Evolutionary conservation across 1,140 invertebrate species (phyloP), one percentile per base, ranked within the genome.

Genomic region (Nasonia giraulti): DNA sequence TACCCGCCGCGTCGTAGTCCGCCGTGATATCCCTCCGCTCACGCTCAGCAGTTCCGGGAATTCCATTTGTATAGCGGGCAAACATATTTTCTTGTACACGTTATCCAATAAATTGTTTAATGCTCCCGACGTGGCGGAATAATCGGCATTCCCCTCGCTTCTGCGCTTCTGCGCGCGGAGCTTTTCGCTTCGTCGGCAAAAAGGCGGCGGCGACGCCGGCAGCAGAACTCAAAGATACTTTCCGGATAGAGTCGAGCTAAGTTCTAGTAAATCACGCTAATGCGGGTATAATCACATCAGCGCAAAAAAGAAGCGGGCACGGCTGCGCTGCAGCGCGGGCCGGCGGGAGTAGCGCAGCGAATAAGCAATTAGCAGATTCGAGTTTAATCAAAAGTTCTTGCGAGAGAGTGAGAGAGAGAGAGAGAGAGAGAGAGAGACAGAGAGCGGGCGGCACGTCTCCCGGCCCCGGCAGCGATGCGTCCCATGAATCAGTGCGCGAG

Each of bases 331-430:
- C 55, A 20, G 55, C 55, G 20, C 14, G 55, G 10, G 20, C 2
- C 55, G 4, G 37, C 17, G 14, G 17, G 55, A 62, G 55, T 20
- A 62, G 17, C 55, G 55, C 55, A 71, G 68, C 68, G 68, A 71
- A 71, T 71, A 71, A 27, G 68, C 68, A 71, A 71, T 71, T 71
- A 71, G 68, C 31, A 71, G 55, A 62, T 62, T 62, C 55, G 55
- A 62, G 68, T 71, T 71, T 71, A 71, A 71, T 71, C 23, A 71
- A 71, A 27, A 33, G 68, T 71, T 71, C 68, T 71, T 71, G 68
- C 68, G 17, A 33, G 23, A 27, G 23, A 27, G 23, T 0, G 23
- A 27, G 23, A 27, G 23, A 27, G 23, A 27, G 23, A 27, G 27
- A 27, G 27, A 0, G 27, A 27, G 27, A 27, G 27, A 27, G 27